A percentile compares a stretch with the other conserved stretches of the same genome.
phyloP scores from a whole-genome alignment of 1,140 invertebrate species.

The Triops longicaudatus region DNA sequence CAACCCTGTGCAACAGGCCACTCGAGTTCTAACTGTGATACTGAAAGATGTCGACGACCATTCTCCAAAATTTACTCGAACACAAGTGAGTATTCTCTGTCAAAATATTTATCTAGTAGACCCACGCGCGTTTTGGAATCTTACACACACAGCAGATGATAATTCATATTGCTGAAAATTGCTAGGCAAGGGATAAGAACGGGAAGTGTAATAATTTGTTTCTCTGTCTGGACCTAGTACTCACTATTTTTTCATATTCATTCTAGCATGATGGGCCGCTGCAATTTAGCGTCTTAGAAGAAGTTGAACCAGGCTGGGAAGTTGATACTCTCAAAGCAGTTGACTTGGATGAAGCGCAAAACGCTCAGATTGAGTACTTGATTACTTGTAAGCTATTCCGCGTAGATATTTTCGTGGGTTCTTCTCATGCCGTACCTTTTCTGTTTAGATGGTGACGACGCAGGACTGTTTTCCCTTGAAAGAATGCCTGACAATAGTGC shows the following conservation, averaged over 20 bases:
- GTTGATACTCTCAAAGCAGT: slow-evolving; percentile 58
- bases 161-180: slow-evolving; percentile 28
- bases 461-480: slow-evolving; percentile 53
- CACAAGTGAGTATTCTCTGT: slow-evolving; percentile 48
- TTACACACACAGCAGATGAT: too few relatives aligned
- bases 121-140: slow-evolving; percentile 15
- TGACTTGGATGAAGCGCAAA: slow-evolving; percentile 61
- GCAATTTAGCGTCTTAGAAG: slow-evolving; percentile 54
- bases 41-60: slow-evolving; percentile 72
- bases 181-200: neutral
- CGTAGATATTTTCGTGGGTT: neutral
- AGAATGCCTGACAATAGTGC: slow-evolving; percentile 56
- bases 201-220: slow-evolving; percentile 12
- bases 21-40: slow-evolving; percentile 55
- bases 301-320: slow-evolving; percentile 51
- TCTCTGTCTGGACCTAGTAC: too few relatives aligned
- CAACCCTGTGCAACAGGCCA: slow-evolving; percentile 61
- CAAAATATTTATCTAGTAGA: too few relatives aligned
- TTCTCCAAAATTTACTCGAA: slow-evolving; percentile 59
- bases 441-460: slow-evolving; percentile 56
- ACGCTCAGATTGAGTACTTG: slow-evolving; percentile 62
- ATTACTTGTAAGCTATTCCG: slow-evolving; percentile 48
- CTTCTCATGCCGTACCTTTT: slow-evolving; percentile 19
- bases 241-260: neutral
- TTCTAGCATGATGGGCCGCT: slow-evolving; percentile 54